phyloP scores from a whole-genome alignment of 2,113 vertebrate species.

The Menidia beryllina region DNA sequence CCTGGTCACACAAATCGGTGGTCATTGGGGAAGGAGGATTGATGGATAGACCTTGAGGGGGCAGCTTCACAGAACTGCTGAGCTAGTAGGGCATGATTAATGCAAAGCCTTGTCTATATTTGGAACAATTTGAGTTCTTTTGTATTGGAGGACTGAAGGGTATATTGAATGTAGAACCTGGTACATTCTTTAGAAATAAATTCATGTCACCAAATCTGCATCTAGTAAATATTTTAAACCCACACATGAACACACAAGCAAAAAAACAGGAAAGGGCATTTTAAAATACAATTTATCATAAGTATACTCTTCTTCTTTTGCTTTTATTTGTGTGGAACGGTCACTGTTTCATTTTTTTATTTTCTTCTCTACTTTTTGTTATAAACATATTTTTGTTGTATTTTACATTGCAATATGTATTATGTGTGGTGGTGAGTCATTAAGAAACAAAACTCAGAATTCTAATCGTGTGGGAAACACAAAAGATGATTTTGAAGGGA shows the following conservation, averaged over 20 bases:
- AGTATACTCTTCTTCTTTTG: slow-evolving; percentile 42
- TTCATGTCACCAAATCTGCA: background rate
- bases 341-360: slow-evolving; percentile 57
- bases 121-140: slow-evolving; percentile 26
- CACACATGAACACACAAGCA: fast-evolving
- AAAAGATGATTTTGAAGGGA: no score
- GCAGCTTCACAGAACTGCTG: slow-evolving; percentile 65
- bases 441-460: no score
- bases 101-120: slow-evolving; percentile 49
- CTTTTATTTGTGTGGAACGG: slow-evolving; percentile 44
- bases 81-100: slow-evolving; percentile 56
- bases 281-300: slow-evolving; percentile 33
- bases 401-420: no score
- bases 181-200: slow-evolving; percentile 13
- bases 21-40: slow-evolving; percentile 63
- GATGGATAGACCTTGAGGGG: slow-evolving; percentile 73
- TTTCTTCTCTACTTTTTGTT: background rate
- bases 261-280: slow-evolving; percentile 10
- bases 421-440: no score
- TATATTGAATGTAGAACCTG: background rate
- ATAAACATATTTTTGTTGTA: no score
- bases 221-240: background rate
- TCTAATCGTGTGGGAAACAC: no score
- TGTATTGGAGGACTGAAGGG: background rate
- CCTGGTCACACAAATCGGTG: slow-evolving; percentile 26